A percentile compares a stretch with the other conserved stretches of the same genome.
These are phyloP conservation scores for Sardinella longiceps DNA, from an alignment of 2,797 vertebrate species.

Conservation along the genomic window DNA sequence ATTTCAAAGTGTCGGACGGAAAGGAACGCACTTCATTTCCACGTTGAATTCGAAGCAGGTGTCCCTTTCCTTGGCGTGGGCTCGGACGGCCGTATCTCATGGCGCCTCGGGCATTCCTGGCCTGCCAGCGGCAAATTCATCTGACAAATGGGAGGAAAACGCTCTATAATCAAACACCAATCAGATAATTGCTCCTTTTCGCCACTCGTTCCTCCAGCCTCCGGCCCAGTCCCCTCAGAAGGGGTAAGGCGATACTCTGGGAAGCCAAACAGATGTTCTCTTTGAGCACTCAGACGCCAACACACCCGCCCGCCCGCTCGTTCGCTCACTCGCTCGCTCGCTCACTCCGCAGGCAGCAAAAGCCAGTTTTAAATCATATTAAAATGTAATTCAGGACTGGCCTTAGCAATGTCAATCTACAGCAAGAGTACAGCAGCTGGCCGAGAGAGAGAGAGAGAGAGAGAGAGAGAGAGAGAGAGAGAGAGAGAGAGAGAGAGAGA, in stretches of 20 bases:
- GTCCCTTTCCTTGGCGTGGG: not conserved
- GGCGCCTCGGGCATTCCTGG: conserved; percentile 63
- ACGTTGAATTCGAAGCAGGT: conserved; percentile 18
- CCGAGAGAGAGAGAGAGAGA: not conserved
- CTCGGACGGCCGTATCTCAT: conserved; percentile 45
- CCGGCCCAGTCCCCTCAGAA: conserved; percentile 67
- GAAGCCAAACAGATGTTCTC: conserved; percentile 77
- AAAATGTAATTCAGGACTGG: not conserved
- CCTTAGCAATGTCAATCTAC: not conserved
- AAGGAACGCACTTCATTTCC: conserved; percentile 34
- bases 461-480: too few species aligned
- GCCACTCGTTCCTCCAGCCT: conserved; percentile 73
- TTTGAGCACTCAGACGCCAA: conserved; percentile 46
- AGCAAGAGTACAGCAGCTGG: not conserved
- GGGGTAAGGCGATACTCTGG: conserved; percentile 73
- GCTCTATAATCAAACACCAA: conserved; percentile 79
- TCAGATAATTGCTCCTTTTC: conserved; percentile 80
- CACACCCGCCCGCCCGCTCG: conserved; percentile 26
- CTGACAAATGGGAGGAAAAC: conserved; percentile 68
- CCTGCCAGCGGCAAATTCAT: conserved; percentile 60
- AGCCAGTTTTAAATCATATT: conserved; percentile 2
- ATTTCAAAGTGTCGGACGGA: conserved; percentile 18
- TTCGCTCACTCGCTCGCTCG: too few species aligned
- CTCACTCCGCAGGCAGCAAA: not conserved
- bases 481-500: too few species aligned